Evolutionary conservation across 1,140 invertebrate genomes (phyloP), one percentile per base, ranked within the genome.

Genomic region (Tachypleus tridentatus): DNA sequence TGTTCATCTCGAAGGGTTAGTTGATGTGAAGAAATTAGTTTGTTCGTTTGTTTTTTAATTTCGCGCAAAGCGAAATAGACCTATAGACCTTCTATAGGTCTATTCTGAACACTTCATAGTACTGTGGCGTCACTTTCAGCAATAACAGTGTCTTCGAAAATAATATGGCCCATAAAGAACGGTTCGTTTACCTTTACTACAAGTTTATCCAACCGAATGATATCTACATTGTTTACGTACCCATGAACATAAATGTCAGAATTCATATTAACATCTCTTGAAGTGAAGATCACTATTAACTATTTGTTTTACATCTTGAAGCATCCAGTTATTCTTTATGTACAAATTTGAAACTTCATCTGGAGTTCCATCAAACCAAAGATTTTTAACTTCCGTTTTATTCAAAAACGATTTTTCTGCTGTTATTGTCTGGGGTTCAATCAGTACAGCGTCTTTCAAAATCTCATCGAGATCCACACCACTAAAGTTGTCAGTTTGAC

Each of bases 111-210:
- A n/a, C n/a, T n/a, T n/a, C n/a, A 66, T 0, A 53, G 11, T 48
- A 68, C 8, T 1, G 51, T 62, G 47, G 67, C 49, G 52, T 62
- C 57, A 6, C 62, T 65, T 8, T 49, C 56, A 6, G 63, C 67
- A 11, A 8, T 11, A 5, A 66, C 51, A 7, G 4, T 7, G 48
- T 54, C 59, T 5, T 49, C 50, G 60, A 68, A 68, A 5, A 51
- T 51, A n/a, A 68, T 50, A 6, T 59, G 56, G 0, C 67, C 67
- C 49, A 60, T 64, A 3, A 48, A 29, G 48, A 50, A 5, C 3
- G 57, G 56, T 60, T 66, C 68, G 50, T 67, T 61, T n/a, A 49
- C 51, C 51, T 69, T 69, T 6, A 67, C 65, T 9, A 66, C 60
- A 7, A 49, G 52, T 4, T 10, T 6, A 48, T 67, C 51, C n/a